Base-by-base conservation (phyloP, 2,113 vertebrate species). In the Alouatta palliata region DNA sequence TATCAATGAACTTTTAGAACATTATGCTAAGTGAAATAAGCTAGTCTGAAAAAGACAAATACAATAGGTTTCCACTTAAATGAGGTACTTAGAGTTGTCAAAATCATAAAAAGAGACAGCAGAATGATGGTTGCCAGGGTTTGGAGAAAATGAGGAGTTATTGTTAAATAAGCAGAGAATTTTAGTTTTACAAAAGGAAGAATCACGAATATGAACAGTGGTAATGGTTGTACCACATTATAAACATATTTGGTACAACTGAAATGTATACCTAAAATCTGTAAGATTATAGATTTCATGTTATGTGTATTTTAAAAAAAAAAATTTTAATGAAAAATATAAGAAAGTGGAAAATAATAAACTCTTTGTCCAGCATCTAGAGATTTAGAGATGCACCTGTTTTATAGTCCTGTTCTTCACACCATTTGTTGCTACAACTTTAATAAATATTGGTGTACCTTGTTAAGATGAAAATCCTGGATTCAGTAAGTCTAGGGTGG, bases 401-500 rank as follows among this genome's bases (percentile, higher is more conserved):
- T 80, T 94, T 52, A 76, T 23, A 85, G 45, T 17, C 23, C 66
- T 96, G 2, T 61, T 89, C 19, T 84, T 96, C 52, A 32, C 3
- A 79, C 0, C 23, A 81, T 6, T 61, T 76, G 20, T 56, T 89
- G 91, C 61, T 91, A 37, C 75, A 88, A 73, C 25, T 89, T 87
- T 58, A 84, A 52, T 56, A 52, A 96, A 54, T 83, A 89, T 56
- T 37, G 52, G 8, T 21, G 16, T 17, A 87, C 58, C 73, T 94
- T 84, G 64, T 92, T 91, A 81, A 96, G 49, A 76, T 85, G 32
- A 3, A 87, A 80, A 88, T 94, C 94, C 75, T 96, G 20, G 30
- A 30, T 80, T 64, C 30, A 75, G 14, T 75, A 90, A 81, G n/a
- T 52, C 54, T 92, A 58, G 27, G 23, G 3, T 61, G 14, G 16